Percentiles rank a stretch among this genome's conserved stretches.
phyloP scores from a whole-genome alignment of 2,888 invertebrate species.

The Coelinius sp. region DNA sequence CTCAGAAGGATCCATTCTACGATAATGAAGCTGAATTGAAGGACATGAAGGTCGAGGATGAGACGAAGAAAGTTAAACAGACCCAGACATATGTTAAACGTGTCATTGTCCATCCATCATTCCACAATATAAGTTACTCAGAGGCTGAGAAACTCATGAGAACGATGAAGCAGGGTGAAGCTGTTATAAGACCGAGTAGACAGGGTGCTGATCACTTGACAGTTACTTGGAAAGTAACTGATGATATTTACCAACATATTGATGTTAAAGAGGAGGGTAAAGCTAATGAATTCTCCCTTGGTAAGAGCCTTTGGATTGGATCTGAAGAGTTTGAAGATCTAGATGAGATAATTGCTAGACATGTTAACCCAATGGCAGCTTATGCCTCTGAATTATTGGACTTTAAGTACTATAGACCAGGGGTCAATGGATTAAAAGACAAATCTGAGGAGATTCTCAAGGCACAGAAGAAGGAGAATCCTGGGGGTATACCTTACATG shows the following conservation, averaged over 20 bases:
- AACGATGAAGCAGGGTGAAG: slow-evolving; percentile 96
- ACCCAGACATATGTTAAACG: slow-evolving; percentile 92
- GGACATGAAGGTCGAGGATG: slow-evolving; percentile 84
- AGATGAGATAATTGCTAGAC: slow-evolving; percentile 98
- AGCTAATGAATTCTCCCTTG: slow-evolving; percentile 95
- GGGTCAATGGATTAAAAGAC: slow-evolving; percentile 84
- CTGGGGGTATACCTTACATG: slow-evolving; percentile 91
- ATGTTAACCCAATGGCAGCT: slow-evolving; percentile 97
- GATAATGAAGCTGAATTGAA: slow-evolving; percentile 88
- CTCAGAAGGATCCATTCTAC: slow-evolving; percentile 90
- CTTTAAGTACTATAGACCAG: slow-evolving; percentile 91
- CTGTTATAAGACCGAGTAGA: slow-evolving; percentile 95
- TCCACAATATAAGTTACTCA: slow-evolving; percentile 95
- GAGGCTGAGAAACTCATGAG: slow-evolving; percentile 94
- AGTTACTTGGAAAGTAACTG: slow-evolving; percentile 98
- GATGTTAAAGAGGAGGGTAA: slow-evolving; percentile 97
- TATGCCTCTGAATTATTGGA: slow-evolving; percentile 91
- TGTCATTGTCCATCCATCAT: slow-evolving; percentile 97
- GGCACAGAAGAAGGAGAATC: slow-evolving; percentile 90
- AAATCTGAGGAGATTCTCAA: slow-evolving; percentile 89
- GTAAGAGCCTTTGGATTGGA: slow-evolving; percentile 88
- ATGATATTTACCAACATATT: slow-evolving; percentile 95
- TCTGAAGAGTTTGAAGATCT: slow-evolving; percentile 97
- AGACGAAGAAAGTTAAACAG: slow-evolving; percentile 86
- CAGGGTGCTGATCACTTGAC: slow-evolving; percentile 97